Evolutionary conservation across 2,888 invertebrate species (phyloP).

Genomic region (Lithophane leautieri): DNA sequence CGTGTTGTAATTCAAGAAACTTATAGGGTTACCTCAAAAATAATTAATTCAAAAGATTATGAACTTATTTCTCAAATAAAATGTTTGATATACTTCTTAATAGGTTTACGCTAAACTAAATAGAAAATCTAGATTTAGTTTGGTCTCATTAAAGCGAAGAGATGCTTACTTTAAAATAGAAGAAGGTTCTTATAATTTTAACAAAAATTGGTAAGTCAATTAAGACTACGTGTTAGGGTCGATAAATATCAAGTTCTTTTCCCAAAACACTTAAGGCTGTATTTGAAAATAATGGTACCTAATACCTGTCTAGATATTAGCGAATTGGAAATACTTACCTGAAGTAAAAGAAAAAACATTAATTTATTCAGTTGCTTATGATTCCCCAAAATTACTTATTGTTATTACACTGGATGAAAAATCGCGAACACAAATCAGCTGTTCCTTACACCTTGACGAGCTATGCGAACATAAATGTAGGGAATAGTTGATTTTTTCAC

Average conservation of each 20-base stretch:
- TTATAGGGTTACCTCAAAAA: constrained; percentile 9
- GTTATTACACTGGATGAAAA: too few relatives aligned
- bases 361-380: constrained; percentile 10
- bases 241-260: neutral
- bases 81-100: constrained; percentile 15
- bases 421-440: too few relatives aligned
- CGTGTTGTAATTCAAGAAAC: constrained; percentile 21
- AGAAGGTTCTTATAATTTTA: neutral
- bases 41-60: constrained; percentile 45
- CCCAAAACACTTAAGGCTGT: neutral
- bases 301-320: neutral
- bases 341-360: neutral
- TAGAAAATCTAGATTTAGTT: constrained; percentile 21
- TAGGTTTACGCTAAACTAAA: constrained; percentile 25
- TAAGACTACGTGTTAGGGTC: neutral
- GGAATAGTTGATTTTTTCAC: too few relatives aligned
- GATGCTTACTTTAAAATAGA: neutral
- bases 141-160: constrained; percentile 58
- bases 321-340: too few relatives aligned
- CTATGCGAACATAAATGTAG: too few relatives aligned
- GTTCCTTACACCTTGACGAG: too few relatives aligned
- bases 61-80: constrained; percentile 29
- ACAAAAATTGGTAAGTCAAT: neutral
- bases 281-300: neutral
- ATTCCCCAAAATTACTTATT: constrained; percentile 3